Base-by-base conservation (phyloP, 2,797 vertebrate genomes). In the Gymnoscopelus braueri region DNA sequence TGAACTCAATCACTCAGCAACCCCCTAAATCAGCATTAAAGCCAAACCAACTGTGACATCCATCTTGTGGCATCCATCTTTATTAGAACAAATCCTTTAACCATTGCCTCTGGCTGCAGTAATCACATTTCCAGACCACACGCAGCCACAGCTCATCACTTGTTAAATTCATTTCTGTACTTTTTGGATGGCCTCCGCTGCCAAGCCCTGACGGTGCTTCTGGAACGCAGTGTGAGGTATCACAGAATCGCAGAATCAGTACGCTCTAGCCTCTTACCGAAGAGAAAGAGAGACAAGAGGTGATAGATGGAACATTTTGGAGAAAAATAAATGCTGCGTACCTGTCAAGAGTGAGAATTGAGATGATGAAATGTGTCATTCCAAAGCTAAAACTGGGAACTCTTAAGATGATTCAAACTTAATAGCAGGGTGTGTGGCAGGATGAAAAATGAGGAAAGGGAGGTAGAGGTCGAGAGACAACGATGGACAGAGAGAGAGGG, bases 161-260 rank as follows among this genome's bases (percentile, higher is more conserved):
- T 44, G 39, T 44, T 44, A 44, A 44, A 44, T 44, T 44, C 39
- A 44, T 44, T 44, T 44, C 39, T 44, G 9, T 44, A 44, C 39
- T 44, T 44, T 44, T 44, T 44, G 39, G 9, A 44, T 44, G 39
- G 39, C 9, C 39, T 44, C 39, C 8, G 39, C 39, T 39, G 61
- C 65, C 66, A 70, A 74, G 75, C 23, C 6, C 58, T 86, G 82
- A 85, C 84, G 81, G 83, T 86, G 84, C 87, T 82, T 87, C 72
- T 71, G 63, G 78, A 79, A 54, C 70, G 76, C 72, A 60, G 64
- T 72, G 65, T 80, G 79, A 72, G 69, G 81, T 82, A 82, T 88
- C 85, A 82, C 75, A 64, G 57, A 59, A 59, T 13, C 3, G 72
- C 55, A 0, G 70, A 75, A 82, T 88, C 81, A 71, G 80, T 81